These are phyloP conservation scores for Cynopterus sphinx DNA, from an alignment of 2,797 vertebrate genomes.

Conservation along the genomic window DNA sequence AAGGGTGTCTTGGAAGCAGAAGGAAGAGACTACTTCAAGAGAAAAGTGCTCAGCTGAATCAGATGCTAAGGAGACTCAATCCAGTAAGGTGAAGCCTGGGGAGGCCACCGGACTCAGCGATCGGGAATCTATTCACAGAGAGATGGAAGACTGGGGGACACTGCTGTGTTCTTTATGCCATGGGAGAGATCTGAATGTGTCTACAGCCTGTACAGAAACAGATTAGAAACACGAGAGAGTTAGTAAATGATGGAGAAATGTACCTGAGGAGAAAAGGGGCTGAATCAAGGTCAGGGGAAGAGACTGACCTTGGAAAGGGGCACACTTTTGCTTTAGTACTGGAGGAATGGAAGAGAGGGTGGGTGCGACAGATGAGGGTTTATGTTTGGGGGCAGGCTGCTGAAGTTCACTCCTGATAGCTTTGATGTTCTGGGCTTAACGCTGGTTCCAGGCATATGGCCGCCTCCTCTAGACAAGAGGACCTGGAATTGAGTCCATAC, in stretches of 20 bases:
- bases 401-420: background rate
- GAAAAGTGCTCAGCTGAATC: background rate
- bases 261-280: background rate
- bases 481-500: background rate
- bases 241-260: background rate
- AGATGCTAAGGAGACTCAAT: background rate
- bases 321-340: background rate
- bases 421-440: background rate
- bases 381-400: background rate
- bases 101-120: background rate
- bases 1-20: background rate
- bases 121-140: background rate
- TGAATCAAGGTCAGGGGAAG: background rate
- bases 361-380: background rate
- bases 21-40: background rate
- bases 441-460: background rate
- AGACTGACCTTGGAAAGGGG: background rate
- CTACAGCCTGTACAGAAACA: background rate
- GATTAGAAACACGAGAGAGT: background rate
- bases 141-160: background rate
- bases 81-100: background rate
- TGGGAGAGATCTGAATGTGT: background rate
- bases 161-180: background rate
- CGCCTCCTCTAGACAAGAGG: background rate
- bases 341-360: background rate